phyloP scores from a whole-genome alignment of 2,113 vertebrate species.

The Centropus unirufus region DNA sequence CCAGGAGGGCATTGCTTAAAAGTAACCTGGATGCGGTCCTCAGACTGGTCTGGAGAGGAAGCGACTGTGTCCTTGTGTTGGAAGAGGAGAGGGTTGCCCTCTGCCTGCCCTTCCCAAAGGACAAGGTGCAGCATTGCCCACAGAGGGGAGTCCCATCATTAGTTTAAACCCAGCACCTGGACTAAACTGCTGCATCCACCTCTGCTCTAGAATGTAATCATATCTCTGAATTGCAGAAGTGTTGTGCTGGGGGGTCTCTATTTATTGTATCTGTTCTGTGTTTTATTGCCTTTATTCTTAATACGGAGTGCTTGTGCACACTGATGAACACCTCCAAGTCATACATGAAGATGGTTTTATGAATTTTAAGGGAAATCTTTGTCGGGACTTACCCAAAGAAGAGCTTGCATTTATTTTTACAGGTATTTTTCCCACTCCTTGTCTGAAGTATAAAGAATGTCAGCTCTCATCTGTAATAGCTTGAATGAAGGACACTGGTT shows the following conservation, averaged over 20 bases:
- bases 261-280: not conserved
- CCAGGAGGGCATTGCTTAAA: not conserved
- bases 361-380: not conserved
- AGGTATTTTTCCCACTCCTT: not conserved
- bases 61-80: fast-evolving
- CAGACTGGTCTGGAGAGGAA: not conserved
- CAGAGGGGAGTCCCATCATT: not conserved
- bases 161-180: not conserved
- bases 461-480: not conserved
- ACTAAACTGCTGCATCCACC: not conserved
- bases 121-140: fast-evolving
- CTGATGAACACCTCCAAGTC: not conserved
- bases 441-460: not conserved
- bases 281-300: not conserved
- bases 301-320: not conserved
- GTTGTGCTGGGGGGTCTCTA: not conserved
- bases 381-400: not conserved
- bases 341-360: not conserved
- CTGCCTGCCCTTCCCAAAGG: not conserved
- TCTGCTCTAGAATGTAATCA: not conserved
- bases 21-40: not conserved
- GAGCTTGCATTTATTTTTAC: not conserved
- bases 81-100: not conserved
- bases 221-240: not conserved
- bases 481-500: not conserved